Evolutionary conservation across 2,888 invertebrate genomes (phyloP).

Genomic region (Sthenelais limicola): DNA sequence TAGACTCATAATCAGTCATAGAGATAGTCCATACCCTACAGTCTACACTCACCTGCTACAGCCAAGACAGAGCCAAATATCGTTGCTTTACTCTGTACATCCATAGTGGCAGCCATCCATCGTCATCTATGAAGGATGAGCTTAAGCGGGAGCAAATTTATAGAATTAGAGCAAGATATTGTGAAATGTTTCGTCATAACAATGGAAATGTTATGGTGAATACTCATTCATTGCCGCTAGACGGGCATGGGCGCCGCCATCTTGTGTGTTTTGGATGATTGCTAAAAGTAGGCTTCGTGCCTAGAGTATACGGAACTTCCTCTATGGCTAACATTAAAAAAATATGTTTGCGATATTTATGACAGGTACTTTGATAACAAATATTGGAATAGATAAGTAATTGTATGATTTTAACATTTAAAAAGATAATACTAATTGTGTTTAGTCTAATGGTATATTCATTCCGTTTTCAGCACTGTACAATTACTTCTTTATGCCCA

Average conservation of each 20-base stretch:
- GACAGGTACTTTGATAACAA: too few species aligned
- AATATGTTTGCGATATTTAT: too few species aligned
- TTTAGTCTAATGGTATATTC: too few species aligned
- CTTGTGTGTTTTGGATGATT: constrained; percentile 6
- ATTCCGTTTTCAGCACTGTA: constrained; percentile 9
- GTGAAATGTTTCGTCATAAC: constrained; percentile 17
- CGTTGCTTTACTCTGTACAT: constrained; percentile 13
- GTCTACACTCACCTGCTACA: constrained; percentile 12
- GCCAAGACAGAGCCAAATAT: constrained; percentile 27
- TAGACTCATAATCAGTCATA: too few species aligned
- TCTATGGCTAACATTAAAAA: too few species aligned
- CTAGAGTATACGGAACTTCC: too few species aligned
- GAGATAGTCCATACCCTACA: too few species aligned
- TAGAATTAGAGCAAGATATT: background rate
- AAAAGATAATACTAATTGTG: too few species aligned
- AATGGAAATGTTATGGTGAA: too few species aligned
- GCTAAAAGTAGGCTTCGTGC: background rate
- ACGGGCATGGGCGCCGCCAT: constrained; percentile 32
- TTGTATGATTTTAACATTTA: too few species aligned
- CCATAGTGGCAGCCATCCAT: too few species aligned
- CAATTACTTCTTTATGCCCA: background rate
- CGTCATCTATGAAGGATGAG: background rate
- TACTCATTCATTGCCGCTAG: background rate
- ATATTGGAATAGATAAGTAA: too few species aligned
- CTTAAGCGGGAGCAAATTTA: background rate